phyloP scores from a whole-genome alignment of 2,113 vertebrate species.

The Cinclus mexicanus region DNA sequence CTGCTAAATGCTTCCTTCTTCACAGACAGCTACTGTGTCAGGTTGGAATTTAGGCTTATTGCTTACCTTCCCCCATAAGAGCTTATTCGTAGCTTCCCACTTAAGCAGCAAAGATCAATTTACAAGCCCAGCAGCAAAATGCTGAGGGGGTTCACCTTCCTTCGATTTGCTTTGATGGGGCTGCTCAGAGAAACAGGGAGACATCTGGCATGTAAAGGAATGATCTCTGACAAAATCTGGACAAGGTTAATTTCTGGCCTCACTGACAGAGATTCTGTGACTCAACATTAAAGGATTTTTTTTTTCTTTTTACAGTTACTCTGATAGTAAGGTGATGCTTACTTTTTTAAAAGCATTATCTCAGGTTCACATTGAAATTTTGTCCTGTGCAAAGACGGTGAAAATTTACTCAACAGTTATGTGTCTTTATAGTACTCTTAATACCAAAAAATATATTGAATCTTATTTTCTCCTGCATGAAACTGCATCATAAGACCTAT shows the following conservation, averaged over 20 bases:
- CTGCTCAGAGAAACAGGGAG: neutral
- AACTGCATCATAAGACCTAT: neutral
- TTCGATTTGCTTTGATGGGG: neutral
- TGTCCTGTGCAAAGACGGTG: neutral
- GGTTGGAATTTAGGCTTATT: neutral
- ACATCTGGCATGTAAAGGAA: neutral
- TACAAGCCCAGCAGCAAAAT: neutral
- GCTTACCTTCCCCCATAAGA: neutral
- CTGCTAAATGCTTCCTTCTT: neutral
- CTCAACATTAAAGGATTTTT: neutral
- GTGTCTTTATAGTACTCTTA: neutral
- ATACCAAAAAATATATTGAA: neutral
- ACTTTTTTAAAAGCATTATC: neutral
- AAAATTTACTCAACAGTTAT: neutral
- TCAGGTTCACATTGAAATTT: neutral
- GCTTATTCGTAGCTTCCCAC: neutral
- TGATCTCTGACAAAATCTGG: neutral
- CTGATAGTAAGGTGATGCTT: neutral
- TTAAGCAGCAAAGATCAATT: neutral
- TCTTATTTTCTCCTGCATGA: neutral
- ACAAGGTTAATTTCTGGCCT: neutral
- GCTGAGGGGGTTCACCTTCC: neutral
- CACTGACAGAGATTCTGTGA: neutral
- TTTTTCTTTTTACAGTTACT: neutral
- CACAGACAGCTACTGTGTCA: neutral